These are phyloP conservation scores for Oenanthe oenanthe DNA, from an alignment of 2,113 vertebrate species.

Conservation along the genomic window DNA sequence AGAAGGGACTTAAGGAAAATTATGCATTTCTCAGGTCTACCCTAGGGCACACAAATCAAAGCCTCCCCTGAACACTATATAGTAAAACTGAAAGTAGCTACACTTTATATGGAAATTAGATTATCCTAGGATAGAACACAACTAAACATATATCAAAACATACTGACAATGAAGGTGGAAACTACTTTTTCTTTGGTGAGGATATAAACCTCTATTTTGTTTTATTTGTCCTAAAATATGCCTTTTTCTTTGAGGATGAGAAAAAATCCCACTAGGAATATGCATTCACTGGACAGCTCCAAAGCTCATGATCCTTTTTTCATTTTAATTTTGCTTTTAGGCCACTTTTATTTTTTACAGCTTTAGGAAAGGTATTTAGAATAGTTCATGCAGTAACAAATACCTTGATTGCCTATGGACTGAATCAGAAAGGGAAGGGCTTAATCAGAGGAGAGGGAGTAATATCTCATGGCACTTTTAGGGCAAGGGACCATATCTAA, in stretches of 20 bases:
- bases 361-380: slow-evolving; percentile 20
- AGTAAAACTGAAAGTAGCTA: slow-evolving; percentile 73
- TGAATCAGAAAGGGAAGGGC: background rate
- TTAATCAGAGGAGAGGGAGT: rapidly evolving
- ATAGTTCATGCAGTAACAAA: slow-evolving; percentile 30
- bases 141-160: slow-evolving; percentile 72
- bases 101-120: slow-evolving; percentile 81
- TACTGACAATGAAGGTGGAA: slow-evolving; percentile 51
- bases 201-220: slow-evolving; percentile 13
- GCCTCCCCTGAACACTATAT: slow-evolving; percentile 52
- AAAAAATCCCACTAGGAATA: background rate
- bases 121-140: slow-evolving; percentile 62
- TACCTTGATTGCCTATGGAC: background rate
- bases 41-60: slow-evolving; percentile 81
- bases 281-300: background rate
- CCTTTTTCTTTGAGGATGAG: background rate
- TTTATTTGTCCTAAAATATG: slow-evolving; percentile 22
- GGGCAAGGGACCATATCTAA: background rate
- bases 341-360: background rate
- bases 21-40: slow-evolving; percentile 73
- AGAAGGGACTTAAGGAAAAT: slow-evolving; percentile 74
- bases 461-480: background rate
- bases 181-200: background rate
- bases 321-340: background rate
- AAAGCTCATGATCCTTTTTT: background rate